Conservation (phyloP, 2,888 invertebrate species). For the Noctua janthe region DNA sequence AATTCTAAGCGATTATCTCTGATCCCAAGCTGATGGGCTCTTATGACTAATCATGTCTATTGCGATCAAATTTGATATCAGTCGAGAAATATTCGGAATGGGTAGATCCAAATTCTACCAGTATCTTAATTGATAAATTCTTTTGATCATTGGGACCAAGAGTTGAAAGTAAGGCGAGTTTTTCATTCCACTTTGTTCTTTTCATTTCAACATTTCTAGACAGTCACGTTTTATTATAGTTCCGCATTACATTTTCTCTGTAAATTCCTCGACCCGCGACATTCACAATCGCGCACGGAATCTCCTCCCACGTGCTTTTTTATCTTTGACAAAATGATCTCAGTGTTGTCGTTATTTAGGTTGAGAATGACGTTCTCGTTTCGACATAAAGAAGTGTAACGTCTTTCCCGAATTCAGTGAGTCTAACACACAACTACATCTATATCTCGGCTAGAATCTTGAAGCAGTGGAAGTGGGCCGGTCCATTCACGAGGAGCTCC, state of each 20-base stretch:
- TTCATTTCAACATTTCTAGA: conserved; percentile 36
- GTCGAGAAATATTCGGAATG: conserved; percentile 46
- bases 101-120: conserved; percentile 18
- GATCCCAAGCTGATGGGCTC: conserved; percentile 38
- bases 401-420: conserved; percentile 66
- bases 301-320: conserved; percentile 59
- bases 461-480: conserved; percentile 75
- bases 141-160: conserved; percentile 32
- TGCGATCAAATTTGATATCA: conserved; percentile 59
- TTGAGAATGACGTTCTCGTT: conserved; percentile 32
- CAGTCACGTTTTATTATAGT: conserved; percentile 69
- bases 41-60: conserved; percentile 62
- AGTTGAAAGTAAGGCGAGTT: not conserved
- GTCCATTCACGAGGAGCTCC: conserved; percentile 82
- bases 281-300: conserved; percentile 65
- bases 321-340: conserved; percentile 55
- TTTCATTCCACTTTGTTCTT: conserved; percentile 6
- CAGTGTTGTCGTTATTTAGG: conserved; percentile 35
- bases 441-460: conserved; percentile 73
- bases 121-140: conserved; percentile 60
- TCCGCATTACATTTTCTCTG: conserved; percentile 64
- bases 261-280: conserved; percentile 66
- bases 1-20: conserved; percentile 48
- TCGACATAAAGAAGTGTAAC: conserved; percentile 53
- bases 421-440: conserved; percentile 65